Base-by-base conservation (phyloP, 2,113 vertebrate species). In the Hymenochirus boettgeri region DNA sequence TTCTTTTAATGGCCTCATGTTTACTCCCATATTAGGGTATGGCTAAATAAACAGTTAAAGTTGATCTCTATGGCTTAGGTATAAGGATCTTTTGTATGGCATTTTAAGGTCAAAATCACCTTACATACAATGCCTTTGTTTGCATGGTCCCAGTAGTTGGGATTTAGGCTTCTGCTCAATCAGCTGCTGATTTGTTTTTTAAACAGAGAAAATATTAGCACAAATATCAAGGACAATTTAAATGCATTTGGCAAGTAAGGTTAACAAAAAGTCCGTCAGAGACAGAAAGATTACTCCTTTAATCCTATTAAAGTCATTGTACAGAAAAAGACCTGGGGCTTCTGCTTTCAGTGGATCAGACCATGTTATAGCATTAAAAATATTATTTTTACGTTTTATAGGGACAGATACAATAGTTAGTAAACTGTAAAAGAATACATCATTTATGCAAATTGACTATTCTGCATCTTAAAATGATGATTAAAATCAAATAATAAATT, bases 91-190 rank as follows among this genome's bases (percentile, higher is more conserved):
- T 60, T 69, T 69, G 65, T 69, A 29, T 26, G 46, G 39, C 29
- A 53, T 60, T 24, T 53, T 59, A 69, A 69, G 65, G 65, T 58
- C 56, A 67, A 25, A 67, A 25, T 35, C 35, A 31, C 46, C 52
- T 31, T 42, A n/a, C 65, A 59, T 60, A 69, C 65, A 69, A 22
- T 31, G 33, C 46, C 37, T 51, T 60, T 69, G 65, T 69, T 37
- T 53, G 24, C 27, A 31, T 29, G 23, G 26, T 67, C 26, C 46
- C 5, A n/a, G 27, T 48, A 33, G 42, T 59, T 31, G 47, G 22
- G 23, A 42, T 53, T 27, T 60, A 59, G 48, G n/a, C 65, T 13
- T 4, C 55, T 60, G 29, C 23, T 60, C 57, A 59, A 42, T 42
- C 39, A 45, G 24, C 31, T 69, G 48, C 42, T 24, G 26, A 60